Evolutionary conservation across 2,888 invertebrate genomes (phyloP).

Genomic region (Macrosiphum euphorbiae): DNA sequence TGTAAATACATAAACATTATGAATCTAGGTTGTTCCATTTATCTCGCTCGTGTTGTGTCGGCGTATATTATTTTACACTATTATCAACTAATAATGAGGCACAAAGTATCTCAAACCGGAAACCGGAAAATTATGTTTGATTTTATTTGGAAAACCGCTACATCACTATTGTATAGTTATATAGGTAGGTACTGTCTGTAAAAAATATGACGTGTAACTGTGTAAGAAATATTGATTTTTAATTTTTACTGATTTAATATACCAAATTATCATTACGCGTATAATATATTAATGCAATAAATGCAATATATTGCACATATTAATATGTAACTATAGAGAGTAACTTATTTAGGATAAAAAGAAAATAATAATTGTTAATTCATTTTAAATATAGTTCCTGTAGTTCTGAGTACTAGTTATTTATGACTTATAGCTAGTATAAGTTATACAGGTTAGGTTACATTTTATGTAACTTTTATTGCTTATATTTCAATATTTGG

Average conservation of each 20-base stretch:
- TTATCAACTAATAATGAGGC: not conserved
- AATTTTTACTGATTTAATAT: not conserved
- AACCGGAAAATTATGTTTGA: not conserved
- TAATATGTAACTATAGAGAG: not conserved
- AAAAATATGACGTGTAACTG: not conserved
- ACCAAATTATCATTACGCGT: not conserved
- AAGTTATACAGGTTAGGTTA: too few species aligned
- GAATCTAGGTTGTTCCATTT: not conserved
- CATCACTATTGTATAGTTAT: not conserved
- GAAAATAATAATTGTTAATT: not conserved
- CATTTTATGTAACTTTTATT: too few species aligned
- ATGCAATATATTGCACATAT: too few species aligned
- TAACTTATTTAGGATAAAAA: not conserved
- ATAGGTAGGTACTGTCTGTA: not conserved
- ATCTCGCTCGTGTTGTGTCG: not conserved
- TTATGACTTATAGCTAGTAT: too few species aligned
- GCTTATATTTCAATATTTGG: too few species aligned
- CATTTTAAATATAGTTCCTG: not conserved
- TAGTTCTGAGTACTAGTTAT: not conserved
- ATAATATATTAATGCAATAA: too few species aligned
- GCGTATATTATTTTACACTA: not conserved
- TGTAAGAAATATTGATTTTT: not conserved
- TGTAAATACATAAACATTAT: not conserved
- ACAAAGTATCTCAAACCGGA: not conserved
- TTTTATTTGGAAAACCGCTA: not conserved